Conservation (phyloP, 2,113 vertebrate genomes). For the Ceyx margarethae region DNA sequence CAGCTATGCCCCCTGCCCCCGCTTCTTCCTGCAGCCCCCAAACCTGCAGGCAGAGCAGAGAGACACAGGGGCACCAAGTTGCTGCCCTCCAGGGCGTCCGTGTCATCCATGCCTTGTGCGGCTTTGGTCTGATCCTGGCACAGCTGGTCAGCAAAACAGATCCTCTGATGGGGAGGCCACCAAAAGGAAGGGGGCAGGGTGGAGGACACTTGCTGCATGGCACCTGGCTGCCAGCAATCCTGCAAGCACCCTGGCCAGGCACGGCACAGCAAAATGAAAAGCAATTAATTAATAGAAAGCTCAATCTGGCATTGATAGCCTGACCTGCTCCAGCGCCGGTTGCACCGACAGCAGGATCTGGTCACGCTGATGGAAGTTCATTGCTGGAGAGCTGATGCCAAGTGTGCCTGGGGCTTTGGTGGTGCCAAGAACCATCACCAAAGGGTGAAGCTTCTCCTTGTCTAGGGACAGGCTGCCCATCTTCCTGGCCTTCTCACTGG, state of each 20-base stretch:
- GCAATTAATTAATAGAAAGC: neutral
- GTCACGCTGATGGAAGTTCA: neutral
- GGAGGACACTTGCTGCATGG: neutral
- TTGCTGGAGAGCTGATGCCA: neutral
- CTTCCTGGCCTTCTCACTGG: neutral
- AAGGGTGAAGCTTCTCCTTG: neutral
- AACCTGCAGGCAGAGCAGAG: neutral
- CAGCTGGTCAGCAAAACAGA: neutral
- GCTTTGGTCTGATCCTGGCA: neutral
- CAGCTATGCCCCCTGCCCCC: neutral
- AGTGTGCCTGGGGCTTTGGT: neutral
- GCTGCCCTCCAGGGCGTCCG: neutral
- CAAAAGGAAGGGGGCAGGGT: neutral
- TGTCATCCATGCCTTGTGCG: neutral
- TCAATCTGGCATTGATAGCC: neutral
- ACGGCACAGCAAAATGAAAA: neutral
- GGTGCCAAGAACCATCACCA: neutral
- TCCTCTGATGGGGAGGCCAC: neutral
- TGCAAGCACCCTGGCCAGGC: neutral
- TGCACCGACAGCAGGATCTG: neutral
- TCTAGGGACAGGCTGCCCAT: neutral
- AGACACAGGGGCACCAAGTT: rapidly evolving
- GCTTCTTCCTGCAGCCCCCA: neutral
- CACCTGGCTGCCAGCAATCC: neutral
- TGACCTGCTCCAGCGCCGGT: neutral